Conservation (phyloP, 1,140 invertebrate genomes). For the Grapholita molesta region DNA sequence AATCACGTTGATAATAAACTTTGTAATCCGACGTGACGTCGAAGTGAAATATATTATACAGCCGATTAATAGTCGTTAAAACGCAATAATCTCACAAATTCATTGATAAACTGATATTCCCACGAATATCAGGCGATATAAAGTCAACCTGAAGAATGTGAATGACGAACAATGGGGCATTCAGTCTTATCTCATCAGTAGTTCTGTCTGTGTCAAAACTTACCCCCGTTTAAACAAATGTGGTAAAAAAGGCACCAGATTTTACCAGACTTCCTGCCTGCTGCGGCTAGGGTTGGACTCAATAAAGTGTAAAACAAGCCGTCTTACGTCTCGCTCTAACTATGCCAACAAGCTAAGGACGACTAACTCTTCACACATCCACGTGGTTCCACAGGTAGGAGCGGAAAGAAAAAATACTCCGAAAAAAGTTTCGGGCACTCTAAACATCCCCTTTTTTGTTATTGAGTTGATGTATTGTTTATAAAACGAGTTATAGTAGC, state of each 20-base stretch:
- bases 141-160: slow-evolving; percentile 23
- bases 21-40: slow-evolving; percentile 19
- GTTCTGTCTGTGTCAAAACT: slow-evolving; percentile 58
- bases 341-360: slow-evolving; percentile 36
- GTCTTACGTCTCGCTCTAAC: slow-evolving; percentile 39
- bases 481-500: slow-evolving; percentile 62
- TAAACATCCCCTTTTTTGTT: slow-evolving; percentile 73
- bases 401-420: slow-evolving; percentile 57
- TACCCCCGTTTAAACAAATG: slow-evolving; percentile 63
- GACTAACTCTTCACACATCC: slow-evolving; percentile 50
- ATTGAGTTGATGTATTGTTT: slow-evolving; percentile 53
- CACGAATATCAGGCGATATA: slow-evolving; percentile 3
- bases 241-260: slow-evolving; percentile 72
- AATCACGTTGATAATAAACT: slow-evolving; percentile 8
- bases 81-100: not conserved
- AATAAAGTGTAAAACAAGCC: slow-evolving; percentile 50
- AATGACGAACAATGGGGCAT: slow-evolving; percentile 55
- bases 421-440: slow-evolving; percentile 60
- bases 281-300: slow-evolving; percentile 50
- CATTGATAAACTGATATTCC: slow-evolving; percentile 2
- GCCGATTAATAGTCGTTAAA: slow-evolving; percentile 1
- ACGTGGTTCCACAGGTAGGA: slow-evolving; percentile 65
- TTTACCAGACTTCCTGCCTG: slow-evolving; percentile 66
- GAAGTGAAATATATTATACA: slow-evolving; percentile 12
- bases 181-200: slow-evolving; percentile 61